Evolutionary conservation across 2,797 vertebrate genomes (phyloP), one percentile per base, ranked within the genome.

Genomic region (Helicolenus hilgendorfi): DNA sequence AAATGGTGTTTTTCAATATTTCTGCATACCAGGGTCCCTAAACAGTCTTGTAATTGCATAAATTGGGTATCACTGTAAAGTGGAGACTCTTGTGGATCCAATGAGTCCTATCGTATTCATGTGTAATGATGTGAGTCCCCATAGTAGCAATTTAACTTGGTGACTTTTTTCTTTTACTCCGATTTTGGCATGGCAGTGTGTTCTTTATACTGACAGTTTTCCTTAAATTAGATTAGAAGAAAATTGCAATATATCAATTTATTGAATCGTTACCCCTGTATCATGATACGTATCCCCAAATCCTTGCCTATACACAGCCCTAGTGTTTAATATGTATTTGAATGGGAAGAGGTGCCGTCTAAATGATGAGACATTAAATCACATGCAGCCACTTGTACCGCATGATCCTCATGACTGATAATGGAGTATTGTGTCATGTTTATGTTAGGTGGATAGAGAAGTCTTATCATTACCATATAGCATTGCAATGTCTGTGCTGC

Each of bases 381-480:
- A 69, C 69, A 58, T 70, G 41, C 71, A 69, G 58, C 68, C 11
- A 64, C 63, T 77, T 84, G 76, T 62, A 41, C 64, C 11, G 72
- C 62, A 22, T 31, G 60, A 81, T 91, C 33, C 53, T 78, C 64
- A 74, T 35, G 36, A 64, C 59, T 86, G 79, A 89, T 92, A 88
- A 90, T 87, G 62, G 79, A 83, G 76, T 41, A 68, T 41, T 83
- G 81, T 85, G 88, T 88, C 85, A 86, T 85, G 84, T 90, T 91
- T 91, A 79, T 83, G 80, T 89, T 76, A 64, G 86, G 60, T 65
- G 77, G 72, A 86, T 55, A 83, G 86, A 89, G 90, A 90, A 78
- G 60, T 81, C 33, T 59, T 83, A 88, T 94, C 91, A 89, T 92
- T 92, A 91, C 76, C 83, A 81, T 83, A 79, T 74, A 92, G 88